Evolutionary conservation across 2,888 invertebrate species (phyloP).

Genomic region (Lutraria lutraria): DNA sequence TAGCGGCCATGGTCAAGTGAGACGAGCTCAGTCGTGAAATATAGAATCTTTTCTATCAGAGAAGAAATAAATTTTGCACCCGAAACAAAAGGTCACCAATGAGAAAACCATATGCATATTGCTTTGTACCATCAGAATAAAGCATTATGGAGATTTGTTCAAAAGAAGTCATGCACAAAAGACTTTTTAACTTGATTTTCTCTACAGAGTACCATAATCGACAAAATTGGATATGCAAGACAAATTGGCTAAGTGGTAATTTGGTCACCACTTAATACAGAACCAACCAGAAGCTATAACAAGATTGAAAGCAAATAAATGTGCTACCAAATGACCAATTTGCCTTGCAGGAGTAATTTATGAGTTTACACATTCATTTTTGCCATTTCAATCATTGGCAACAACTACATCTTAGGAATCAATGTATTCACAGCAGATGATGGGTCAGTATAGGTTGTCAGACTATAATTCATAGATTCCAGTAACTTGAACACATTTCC

Average conservation of each 20-base stretch:
- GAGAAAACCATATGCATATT: conserved; percentile 58
- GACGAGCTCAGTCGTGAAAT: conserved; percentile 41
- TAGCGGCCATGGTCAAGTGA: conserved; percentile 51
- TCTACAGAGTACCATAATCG: conserved; percentile 33
- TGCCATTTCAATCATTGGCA: conserved; percentile 9
- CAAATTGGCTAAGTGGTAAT: conserved; percentile 50
- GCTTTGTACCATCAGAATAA: conserved; percentile 49
- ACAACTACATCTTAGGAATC: conserved; percentile 1
- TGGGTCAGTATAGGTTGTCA: conserved; percentile 38
- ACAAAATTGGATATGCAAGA: conserved; percentile 53
- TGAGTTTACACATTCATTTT: conserved; percentile 44
- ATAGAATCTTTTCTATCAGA: conserved; percentile 43
- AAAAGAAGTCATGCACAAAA: conserved; percentile 40
- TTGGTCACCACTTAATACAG: conserved; percentile 23
- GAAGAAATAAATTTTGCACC: conserved; percentile 52
- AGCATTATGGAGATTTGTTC: conserved; percentile 24
- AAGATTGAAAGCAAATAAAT: conserved; percentile 28
- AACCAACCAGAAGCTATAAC: conserved; percentile 18
- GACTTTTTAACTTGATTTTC: conserved; percentile 42
- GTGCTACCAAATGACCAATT: conserved; percentile 9
- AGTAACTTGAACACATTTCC: conserved; percentile 40
- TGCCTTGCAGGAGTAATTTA: conserved; percentile 27
- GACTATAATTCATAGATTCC: conserved; percentile 42
- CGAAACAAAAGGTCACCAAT: conserved; percentile 46
- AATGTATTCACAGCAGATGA: conserved; percentile 40